These are phyloP conservation scores for Stegodyphus dumicola DNA, from an alignment of 1,140 invertebrate species.

Conservation along the genomic window DNA sequence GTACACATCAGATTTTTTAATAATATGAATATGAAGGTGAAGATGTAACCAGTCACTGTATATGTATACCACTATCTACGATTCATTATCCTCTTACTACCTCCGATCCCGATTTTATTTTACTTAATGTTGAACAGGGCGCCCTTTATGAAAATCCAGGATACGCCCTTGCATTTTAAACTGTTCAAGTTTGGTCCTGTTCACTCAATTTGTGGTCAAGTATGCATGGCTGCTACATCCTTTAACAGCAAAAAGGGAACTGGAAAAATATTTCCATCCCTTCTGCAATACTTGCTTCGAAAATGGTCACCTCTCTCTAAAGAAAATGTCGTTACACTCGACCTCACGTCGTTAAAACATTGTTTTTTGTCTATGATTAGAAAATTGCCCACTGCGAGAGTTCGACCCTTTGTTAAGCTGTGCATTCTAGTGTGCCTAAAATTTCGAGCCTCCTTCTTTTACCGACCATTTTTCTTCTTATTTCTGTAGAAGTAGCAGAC, in stretches of 20 bases:
- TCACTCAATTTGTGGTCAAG: no score
- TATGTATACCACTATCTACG: no score
- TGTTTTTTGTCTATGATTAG: slow-evolving; percentile 9
- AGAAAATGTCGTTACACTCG: slow-evolving; percentile 1
- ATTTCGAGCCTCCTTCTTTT: background rate
- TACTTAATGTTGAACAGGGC: no score
- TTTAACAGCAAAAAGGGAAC: background rate
- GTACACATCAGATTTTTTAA: no score
- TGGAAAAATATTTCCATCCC: background rate
- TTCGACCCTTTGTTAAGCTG: slow-evolving; percentile 9
- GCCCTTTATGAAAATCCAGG: no score
- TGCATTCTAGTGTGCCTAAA: slow-evolving; percentile 1
- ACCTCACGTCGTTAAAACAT: slow-evolving; percentile 9
- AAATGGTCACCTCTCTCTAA: background rate
- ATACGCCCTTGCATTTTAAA: no score
- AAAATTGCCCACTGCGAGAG: slow-evolving; percentile 11
- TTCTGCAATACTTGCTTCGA: background rate
- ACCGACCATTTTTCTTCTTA: background rate
- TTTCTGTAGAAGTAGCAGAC: background rate
- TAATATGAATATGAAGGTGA: no score
- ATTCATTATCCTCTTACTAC: no score
- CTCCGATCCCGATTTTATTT: no score
- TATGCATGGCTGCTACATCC: no score
- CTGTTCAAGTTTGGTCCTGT: no score
- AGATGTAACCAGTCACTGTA: no score